Evolutionary conservation across 2,113 vertebrate genomes (phyloP).

Genomic region (Axis porcinus): DNA sequence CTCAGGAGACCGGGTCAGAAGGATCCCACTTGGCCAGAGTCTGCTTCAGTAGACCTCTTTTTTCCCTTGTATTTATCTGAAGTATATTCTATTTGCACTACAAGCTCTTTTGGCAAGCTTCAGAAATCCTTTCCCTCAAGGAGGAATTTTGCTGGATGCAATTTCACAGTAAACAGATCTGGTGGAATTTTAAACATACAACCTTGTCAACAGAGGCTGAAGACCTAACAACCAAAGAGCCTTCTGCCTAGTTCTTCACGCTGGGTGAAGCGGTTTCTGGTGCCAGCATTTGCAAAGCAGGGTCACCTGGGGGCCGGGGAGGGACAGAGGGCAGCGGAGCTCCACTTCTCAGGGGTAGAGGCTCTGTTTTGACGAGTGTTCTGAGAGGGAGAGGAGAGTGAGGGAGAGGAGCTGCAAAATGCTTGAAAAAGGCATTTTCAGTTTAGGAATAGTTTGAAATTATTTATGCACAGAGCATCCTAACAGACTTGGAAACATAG

Average conservation of each 20-base stretch:
- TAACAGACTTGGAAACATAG: not conserved
- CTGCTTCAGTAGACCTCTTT: constrained; percentile 26
- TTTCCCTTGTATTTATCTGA: constrained; percentile 60
- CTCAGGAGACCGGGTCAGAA: constrained; percentile 29
- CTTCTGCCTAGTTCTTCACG: not conserved
- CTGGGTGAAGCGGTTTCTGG: not conserved
- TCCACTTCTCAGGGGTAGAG: not conserved
- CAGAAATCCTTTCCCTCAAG: constrained; percentile 61
- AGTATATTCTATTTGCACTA: constrained; percentile 56
- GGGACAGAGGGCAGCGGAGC: not conserved
- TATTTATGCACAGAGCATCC: not conserved
- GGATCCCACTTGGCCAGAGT: constrained; percentile 27
- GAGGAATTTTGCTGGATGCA: constrained; percentile 64
- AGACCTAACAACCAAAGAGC: not conserved
- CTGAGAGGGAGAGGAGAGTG: not conserved
- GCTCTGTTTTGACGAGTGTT: not conserved
- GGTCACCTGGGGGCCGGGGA: not conserved
- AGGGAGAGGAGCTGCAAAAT: not conserved
- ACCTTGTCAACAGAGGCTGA: constrained; percentile 9
- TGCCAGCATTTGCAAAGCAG: not conserved
- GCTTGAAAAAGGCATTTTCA: not conserved
- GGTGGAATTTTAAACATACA: constrained; percentile 59
- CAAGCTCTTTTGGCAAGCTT: constrained; percentile 63
- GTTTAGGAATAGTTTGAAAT: not conserved
- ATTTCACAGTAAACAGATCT: constrained; percentile 66